A percentile compares a stretch with the other conserved stretches of the same genome.
phyloP scores from a whole-genome alignment of 64 coral and sea anemone species.

The Anthopleura sola region DNA sequence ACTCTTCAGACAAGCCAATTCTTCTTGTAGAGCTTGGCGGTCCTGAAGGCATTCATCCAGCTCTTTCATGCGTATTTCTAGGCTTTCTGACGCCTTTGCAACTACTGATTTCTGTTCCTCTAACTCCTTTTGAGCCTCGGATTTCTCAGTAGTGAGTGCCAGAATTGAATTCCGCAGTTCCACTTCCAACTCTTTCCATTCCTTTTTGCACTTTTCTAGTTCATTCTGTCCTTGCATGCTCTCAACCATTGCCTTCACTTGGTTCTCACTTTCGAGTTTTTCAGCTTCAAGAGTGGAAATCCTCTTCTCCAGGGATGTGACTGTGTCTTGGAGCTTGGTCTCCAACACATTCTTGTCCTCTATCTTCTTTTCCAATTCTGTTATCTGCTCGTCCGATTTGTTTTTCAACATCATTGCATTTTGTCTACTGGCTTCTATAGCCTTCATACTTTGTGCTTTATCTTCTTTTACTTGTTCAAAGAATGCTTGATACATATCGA shows the following conservation, averaged over 20 bases:
- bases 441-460: neutral
- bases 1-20: neutral
- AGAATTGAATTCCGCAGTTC: neutral
- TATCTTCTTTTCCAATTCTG: neutral
- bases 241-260: neutral
- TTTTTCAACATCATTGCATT: neutral
- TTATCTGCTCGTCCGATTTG: neutral
- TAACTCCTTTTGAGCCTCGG: neutral
- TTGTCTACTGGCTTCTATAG: neutral
- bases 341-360: neutral
- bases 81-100: neutral
- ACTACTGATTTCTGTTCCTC: neutral
- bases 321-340: neutral
- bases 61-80: neutral
- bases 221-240: neutral
- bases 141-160: neutral
- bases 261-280: neutral
- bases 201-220: neutral
- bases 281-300: neutral
- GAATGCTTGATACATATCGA: neutral
- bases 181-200: neutral
- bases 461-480: neutral
- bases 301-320: slow-evolving; percentile 1
- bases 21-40: neutral
- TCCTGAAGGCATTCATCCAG: neutral